Evolutionary conservation across 2,113 vertebrate genomes (phyloP), one percentile per base, ranked within the genome.

Genomic region (Syrrhaptes paradoxus): DNA sequence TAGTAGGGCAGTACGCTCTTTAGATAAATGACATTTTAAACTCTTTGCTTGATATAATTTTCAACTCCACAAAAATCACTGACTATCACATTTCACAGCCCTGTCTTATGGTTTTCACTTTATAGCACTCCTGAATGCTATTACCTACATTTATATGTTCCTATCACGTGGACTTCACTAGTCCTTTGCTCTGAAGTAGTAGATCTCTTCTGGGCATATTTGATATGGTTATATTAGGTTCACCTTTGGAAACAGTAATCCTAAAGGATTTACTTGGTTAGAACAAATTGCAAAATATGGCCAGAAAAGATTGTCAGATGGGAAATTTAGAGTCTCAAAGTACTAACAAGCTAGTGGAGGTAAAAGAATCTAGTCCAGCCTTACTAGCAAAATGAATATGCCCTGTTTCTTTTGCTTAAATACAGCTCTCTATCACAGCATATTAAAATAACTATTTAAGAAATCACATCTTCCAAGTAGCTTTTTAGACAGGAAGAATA

Each of bases 11-110:
- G 80, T 34, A 51, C 11, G 45, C 21, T 46, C 46, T 62, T 89
- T 14, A 94, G 55, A 92, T 63, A 92, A 86, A 54, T 87, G 76
- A 75, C 54, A 82, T 85, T 89, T 94, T 77, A 83, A 90, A 89
- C 34, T 79, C 71, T 48, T 77, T 51, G 43, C 71, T 89, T 93
- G 81, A 77, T 74, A 52, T 65, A 84, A 85, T 76, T 94, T 96
- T 85, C 62, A 85, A 77, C 28, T 52, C 76, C 66, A 79, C 61
- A 95, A 65, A 65, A 96, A 94, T 59, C 81, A 54, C 43, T 82
- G 68, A 76, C 81, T 87, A 68, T 36, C 14, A 45, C 38, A 67
- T 89, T 85, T 95, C 67, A 85, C 46, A 51, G 75, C 70, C n/a
- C 41, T 41, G n/a, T 17, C 82, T 67, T 28, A 73, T 0, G 1